Conservation (phyloP, 2,113 vertebrate genomes). For the Petroica traversi region DNA sequence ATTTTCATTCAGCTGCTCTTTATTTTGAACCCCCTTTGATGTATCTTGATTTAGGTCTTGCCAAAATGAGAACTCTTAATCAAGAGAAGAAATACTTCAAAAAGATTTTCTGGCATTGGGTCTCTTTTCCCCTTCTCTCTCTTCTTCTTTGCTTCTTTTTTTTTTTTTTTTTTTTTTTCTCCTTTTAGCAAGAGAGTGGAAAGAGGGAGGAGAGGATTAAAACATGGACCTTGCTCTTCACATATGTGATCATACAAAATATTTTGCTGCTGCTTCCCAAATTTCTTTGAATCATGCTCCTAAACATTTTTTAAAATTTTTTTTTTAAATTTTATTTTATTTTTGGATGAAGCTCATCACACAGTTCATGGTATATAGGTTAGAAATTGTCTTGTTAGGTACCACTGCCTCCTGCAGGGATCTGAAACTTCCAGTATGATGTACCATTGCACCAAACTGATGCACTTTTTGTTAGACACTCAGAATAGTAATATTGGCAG, state of each 20-base stretch:
- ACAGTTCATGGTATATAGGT: background rate
- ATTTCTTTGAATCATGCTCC: background rate
- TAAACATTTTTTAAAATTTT: background rate
- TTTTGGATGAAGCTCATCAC: background rate
- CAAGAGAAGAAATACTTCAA: slow-evolving; percentile 63
- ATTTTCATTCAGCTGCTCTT: slow-evolving; percentile 69
- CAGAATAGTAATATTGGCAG: background rate
- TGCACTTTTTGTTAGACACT: background rate
- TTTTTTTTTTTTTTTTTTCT: background rate
- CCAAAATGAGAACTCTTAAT: slow-evolving; percentile 64
- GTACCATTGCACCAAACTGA: background rate
- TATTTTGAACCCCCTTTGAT: slow-evolving; percentile 69
- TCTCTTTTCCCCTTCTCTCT: background rate
- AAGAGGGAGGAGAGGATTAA: background rate
- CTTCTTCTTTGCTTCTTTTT: background rate
- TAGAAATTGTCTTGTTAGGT: background rate
- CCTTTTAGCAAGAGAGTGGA: background rate
- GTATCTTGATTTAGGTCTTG: slow-evolving; percentile 69
- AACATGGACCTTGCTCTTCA: background rate
- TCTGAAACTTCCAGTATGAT: background rate
- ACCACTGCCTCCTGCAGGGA: background rate
- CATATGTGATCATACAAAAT: background rate
- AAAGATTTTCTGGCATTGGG: slow-evolving; percentile 42
- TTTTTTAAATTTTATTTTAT: too few species aligned
- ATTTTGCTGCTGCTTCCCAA: background rate